phyloP scores from a whole-genome alignment of 2,113 vertebrate species.

The Ptilorrhoa leucosticta region DNA sequence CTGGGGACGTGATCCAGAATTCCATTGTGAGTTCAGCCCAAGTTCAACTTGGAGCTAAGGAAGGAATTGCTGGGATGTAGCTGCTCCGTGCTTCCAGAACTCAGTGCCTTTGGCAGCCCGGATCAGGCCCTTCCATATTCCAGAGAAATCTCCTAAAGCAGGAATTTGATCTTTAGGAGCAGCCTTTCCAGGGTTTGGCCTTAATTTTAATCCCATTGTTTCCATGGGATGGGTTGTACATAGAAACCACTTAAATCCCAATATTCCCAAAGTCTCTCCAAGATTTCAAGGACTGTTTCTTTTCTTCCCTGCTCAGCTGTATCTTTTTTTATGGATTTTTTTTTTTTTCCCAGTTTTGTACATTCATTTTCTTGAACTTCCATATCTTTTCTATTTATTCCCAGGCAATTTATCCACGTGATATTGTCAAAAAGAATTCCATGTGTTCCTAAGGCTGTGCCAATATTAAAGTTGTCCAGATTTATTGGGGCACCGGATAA shows the following conservation, averaged over 20 bases:
- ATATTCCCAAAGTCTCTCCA: background rate
- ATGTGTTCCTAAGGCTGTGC: rapidly evolving
- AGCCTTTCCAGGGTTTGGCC: background rate
- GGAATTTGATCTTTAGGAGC: background rate
- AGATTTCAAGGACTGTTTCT: background rate
- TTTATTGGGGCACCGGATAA: rapidly evolving
- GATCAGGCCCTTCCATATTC: background rate
- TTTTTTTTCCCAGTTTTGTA: background rate
- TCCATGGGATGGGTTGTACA: background rate
- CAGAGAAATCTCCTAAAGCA: background rate
- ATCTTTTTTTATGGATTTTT: background rate
- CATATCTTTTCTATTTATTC: rapidly evolving
- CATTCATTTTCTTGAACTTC: background rate
- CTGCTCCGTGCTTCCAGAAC: background rate
- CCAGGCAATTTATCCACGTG: rapidly evolving
- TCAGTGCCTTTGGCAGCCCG: rapidly evolving
- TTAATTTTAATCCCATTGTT: background rate
- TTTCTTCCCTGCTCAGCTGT: background rate
- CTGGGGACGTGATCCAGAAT: background rate
- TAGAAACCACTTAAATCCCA: background rate
- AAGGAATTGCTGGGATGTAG: background rate
- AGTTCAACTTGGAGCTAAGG: background rate
- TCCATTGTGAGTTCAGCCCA: background rate
- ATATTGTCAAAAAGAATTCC: background rate
- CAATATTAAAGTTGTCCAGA: too few relatives aligned